Percentiles rank a stretch among this genome's conserved stretches.
Evolutionary conservation across 1,140 invertebrate species (phyloP).

Genomic region (Delia radicum): DNA sequence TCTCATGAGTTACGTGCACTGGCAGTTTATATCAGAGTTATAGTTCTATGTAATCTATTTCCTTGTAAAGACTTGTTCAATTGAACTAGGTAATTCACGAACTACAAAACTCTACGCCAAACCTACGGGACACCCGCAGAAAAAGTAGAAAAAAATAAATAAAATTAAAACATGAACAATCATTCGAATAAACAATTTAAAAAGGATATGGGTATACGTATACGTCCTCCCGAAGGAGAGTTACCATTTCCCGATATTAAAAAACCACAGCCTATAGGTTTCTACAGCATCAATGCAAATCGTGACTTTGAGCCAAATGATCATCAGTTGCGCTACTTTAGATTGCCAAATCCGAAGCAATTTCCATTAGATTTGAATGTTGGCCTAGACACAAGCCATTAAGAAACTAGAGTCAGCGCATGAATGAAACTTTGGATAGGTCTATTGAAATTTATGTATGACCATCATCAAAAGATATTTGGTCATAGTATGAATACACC

Average conservation of each 20-base stretch:
- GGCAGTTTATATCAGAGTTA: no score
- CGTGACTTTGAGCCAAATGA: constrained; percentile 46
- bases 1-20: no score
- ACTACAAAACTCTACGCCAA: no score
- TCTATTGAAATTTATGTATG: constrained; percentile 58
- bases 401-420: constrained; percentile 47
- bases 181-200: not conserved
- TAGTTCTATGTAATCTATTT: no score
- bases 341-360: constrained; percentile 39
- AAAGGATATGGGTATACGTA: not conserved
- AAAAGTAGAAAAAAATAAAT: no score
- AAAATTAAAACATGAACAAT: not conserved
- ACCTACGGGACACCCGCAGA: no score
- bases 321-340: constrained; percentile 59
- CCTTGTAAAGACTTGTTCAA: no score
- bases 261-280: constrained; percentile 58
- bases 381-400: constrained; percentile 32
- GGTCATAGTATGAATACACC: constrained; percentile 43
- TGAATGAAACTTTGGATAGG: constrained; percentile 57
- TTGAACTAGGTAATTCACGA: no score
- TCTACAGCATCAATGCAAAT: constrained; percentile 57
- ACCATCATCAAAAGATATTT: not conserved
- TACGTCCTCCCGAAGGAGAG: not conserved
- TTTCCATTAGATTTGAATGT: constrained; percentile 58
- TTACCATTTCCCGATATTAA: constrained; percentile 54